Evolutionary conservation across 1,140 invertebrate genomes (phyloP).

Genomic region (Neoseiulus cucumeris): DNA sequence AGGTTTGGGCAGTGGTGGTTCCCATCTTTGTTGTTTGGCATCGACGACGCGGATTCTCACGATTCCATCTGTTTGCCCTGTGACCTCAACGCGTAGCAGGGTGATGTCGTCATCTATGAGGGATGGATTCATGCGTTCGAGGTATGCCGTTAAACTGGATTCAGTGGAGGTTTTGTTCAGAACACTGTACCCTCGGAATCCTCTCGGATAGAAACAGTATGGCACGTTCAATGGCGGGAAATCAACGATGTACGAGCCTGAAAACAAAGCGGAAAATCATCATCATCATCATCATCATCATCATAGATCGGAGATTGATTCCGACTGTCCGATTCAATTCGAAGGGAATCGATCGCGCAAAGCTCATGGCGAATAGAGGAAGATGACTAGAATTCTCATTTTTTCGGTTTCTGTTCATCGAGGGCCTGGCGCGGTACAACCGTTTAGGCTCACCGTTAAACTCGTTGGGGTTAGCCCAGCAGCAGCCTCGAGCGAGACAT

Average conservation of each 20-base stretch:
- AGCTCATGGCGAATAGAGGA: no score
- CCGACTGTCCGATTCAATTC: no score
- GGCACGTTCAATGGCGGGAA: no score
- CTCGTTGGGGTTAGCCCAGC: constrained; percentile 22
- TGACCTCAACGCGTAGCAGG: constrained; percentile 37
- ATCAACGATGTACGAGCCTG: no score
- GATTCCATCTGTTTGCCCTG: neutral
- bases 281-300: no score
- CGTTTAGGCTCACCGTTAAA: no score
- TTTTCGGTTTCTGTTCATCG: no score
- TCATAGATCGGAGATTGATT: no score
- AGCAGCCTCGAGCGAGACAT: constrained; percentile 29
- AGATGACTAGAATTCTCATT: no score
- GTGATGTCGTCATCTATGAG: constrained; percentile 43
- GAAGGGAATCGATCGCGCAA: no score
- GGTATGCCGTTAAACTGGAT: constrained; percentile 28
- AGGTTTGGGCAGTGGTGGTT: neutral
- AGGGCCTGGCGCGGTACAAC: no score
- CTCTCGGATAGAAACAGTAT: constrained; percentile 14
- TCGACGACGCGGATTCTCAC: neutral
- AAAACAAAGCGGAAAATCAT: no score
- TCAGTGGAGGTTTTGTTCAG: neutral
- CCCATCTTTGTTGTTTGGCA: neutral
- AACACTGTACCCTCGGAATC: constrained; percentile 19
- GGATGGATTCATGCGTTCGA: constrained; percentile 34